These are phyloP conservation scores for Scytalopus superciliaris DNA, from an alignment of 2,113 vertebrate species.

Conservation along the genomic window DNA sequence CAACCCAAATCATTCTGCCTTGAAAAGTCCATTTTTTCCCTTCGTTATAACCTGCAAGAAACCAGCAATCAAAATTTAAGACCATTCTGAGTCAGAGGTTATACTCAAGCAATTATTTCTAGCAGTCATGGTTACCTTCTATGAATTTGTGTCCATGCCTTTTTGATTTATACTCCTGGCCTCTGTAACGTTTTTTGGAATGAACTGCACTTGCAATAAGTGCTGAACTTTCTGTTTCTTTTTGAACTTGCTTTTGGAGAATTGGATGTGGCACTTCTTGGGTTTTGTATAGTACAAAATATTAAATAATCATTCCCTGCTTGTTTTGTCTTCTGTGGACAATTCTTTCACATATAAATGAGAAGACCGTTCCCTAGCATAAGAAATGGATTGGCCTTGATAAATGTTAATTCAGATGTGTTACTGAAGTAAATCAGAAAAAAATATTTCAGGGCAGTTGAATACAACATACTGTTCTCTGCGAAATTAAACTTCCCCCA, in stretches of 20 bases:
- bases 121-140: not conserved
- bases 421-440: not conserved
- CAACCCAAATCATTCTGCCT: not conserved
- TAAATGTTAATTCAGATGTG: not conserved
- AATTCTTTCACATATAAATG: not conserved
- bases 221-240: not conserved
- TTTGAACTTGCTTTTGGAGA: not conserved
- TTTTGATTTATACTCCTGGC: slow-evolving; percentile 1
- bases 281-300: not conserved
- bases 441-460: not conserved
- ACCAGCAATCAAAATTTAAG: not conserved
- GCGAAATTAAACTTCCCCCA: not conserved
- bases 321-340: not conserved
- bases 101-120: not conserved
- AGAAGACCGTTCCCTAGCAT: not conserved
- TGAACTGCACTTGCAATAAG: not conserved
- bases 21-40: not conserved
- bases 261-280: not conserved
- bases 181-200: not conserved
- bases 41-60: not conserved
- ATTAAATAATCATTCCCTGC: not conserved
- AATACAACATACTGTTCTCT: not conserved
- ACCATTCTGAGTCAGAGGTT: not conserved
- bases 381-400: not conserved
- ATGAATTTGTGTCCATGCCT: not conserved